Percentiles rank a stretch among this genome's conserved stretches.
Evolutionary conservation across 2,113 vertebrate genomes (phyloP).

Genomic region (Romanogobio albipinnatus): DNA sequence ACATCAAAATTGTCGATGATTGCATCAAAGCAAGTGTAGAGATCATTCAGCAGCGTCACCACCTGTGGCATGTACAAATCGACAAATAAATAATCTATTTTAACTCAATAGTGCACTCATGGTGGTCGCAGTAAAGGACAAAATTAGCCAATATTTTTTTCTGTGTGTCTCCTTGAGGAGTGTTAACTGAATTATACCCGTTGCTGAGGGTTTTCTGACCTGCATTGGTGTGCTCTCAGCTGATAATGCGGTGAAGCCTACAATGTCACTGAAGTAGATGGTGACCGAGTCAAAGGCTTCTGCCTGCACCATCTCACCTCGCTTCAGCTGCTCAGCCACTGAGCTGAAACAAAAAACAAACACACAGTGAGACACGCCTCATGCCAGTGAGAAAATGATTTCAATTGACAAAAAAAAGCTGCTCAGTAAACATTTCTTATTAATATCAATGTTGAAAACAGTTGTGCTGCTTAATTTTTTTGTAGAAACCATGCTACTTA

Average conservation of each 20-base stretch:
- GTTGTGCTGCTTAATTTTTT: background rate
- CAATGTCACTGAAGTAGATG: conserved; percentile 95
- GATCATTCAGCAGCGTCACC: conserved; percentile 88
- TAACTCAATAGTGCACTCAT: background rate
- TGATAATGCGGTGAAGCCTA: conserved; percentile 88
- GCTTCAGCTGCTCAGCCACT: conserved; percentile 90
- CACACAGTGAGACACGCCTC: conserved; percentile 5
- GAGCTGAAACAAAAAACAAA: conserved; percentile 73
- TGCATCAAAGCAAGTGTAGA: conserved; percentile 94
- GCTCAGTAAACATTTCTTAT: background rate
- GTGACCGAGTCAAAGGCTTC: conserved; percentile 93
- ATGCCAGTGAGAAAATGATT: background rate
- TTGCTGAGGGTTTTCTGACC: conserved; percentile 60
- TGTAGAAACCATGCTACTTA: background rate
- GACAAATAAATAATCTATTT: background rate
- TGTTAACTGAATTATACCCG: background rate
- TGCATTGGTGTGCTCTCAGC: conserved; percentile 91
- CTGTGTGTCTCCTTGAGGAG: background rate
- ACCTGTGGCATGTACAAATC: conserved; percentile 72
- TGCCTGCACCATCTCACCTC: conserved; percentile 86
- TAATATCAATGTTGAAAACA: background rate
- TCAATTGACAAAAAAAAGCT: background rate
- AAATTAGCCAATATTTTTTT: background rate
- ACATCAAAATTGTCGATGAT: conserved; percentile 97
- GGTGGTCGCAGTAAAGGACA: background rate